Evolutionary conservation across 2,888 invertebrate genomes (phyloP).

Genomic region (Scaptomyza reducta): DNA sequence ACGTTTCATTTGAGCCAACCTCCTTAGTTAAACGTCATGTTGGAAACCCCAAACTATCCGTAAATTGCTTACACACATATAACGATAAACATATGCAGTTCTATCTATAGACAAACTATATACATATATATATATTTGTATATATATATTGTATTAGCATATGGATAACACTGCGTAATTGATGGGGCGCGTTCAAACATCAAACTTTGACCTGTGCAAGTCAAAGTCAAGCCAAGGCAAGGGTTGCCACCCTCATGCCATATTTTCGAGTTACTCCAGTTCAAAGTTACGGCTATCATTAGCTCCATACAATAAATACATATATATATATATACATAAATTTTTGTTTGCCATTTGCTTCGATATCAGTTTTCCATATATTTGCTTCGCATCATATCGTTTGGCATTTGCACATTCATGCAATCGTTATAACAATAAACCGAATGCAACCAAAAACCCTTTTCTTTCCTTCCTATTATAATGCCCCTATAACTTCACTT

Average conservation of each 20-base stretch:
- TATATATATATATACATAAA: too few species aligned
- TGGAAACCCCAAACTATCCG: neutral
- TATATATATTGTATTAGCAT: neutral
- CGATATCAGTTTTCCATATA: slow-evolving; percentile 54
- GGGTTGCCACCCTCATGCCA: neutral
- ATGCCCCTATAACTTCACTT: neutral
- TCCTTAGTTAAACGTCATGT: neutral
- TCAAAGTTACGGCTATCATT: slow-evolving; percentile 4
- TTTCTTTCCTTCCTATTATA: neutral
- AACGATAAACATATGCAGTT: neutral
- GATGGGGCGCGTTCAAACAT: slow-evolving; percentile 35
- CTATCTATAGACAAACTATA: neutral
- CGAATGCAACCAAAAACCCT: neutral
- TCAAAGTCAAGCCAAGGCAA: neutral
- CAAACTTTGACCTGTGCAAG: slow-evolving; percentile 13
- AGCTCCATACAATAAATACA: neutral
- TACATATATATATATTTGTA: neutral
- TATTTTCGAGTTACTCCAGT: slow-evolving; percentile 13
- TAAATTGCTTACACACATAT: neutral
- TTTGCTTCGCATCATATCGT: slow-evolving; percentile 48
- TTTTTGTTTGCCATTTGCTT: slow-evolving; percentile 44
- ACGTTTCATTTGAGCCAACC: neutral
- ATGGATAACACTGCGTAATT: slow-evolving; percentile 26
- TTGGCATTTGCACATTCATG: slow-evolving; percentile 54
- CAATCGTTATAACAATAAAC: slow-evolving; percentile 45